Conservation (phyloP, 2,888 invertebrate species). For the Bugulina stolonifera region DNA sequence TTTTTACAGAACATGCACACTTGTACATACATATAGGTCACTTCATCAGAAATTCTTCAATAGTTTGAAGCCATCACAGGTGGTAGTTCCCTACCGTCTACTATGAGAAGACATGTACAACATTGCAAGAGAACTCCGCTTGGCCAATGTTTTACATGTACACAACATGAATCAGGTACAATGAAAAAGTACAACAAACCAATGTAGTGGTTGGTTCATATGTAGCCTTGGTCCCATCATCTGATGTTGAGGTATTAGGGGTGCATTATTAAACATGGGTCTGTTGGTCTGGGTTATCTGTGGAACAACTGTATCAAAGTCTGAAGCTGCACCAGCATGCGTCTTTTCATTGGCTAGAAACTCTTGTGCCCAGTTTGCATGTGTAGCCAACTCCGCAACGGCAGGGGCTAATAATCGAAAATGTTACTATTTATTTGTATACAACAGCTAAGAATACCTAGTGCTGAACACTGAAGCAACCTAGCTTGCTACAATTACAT, state of each 20-base stretch:
- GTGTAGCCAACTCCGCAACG: conserved; percentile 47
- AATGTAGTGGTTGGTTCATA: background rate
- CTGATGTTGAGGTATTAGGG: background rate
- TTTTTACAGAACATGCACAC: background rate
- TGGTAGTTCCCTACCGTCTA: too few relatives aligned
- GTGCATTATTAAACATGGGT: background rate
- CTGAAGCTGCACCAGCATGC: conserved; percentile 16
- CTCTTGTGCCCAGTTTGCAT: conserved; percentile 49
- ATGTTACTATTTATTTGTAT: background rate
- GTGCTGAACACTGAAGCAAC: too few relatives aligned
- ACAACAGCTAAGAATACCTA: background rate
- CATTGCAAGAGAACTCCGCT: too few relatives aligned
- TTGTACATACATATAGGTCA: background rate
- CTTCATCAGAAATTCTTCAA: too few relatives aligned
- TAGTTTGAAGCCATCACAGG: too few relatives aligned
- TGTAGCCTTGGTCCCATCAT: conserved; percentile 23
- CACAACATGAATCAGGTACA: too few relatives aligned
- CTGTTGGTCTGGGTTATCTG: background rate
- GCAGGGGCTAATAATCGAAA: conserved; percentile 42
- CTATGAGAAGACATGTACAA: too few relatives aligned
- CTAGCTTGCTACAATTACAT: too few relatives aligned
- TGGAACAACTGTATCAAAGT: conserved; percentile 19
- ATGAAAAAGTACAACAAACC: too few relatives aligned
- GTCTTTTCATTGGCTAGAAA: conserved; percentile 38
- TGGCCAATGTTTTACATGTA: too few relatives aligned